phyloP scores from a whole-genome alignment of 2,797 vertebrate species.

The Lagodon rhomboides region DNA sequence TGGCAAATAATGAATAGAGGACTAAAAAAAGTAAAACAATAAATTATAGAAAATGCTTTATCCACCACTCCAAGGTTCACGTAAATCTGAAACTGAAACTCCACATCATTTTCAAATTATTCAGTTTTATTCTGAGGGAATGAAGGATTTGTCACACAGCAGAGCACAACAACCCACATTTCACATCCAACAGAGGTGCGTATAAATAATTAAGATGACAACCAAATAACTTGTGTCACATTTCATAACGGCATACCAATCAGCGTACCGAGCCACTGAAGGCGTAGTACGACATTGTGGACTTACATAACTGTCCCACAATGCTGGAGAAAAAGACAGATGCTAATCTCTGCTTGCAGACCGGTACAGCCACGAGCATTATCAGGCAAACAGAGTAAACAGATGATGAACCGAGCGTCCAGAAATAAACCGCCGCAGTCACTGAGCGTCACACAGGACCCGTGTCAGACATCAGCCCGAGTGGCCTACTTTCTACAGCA shows the following conservation, averaged over 20 bases:
- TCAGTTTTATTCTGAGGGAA: conserved; percentile 62
- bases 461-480: conserved; percentile 51
- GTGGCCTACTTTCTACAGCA: conserved; percentile 65
- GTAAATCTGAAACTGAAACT: conserved; percentile 37
- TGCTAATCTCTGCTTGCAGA: conserved; percentile 53
- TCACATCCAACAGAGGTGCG: conserved; percentile 64
- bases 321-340: conserved; percentile 44
- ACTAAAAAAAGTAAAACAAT: conserved; percentile 60
- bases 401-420: conserved; percentile 42
- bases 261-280: conserved; percentile 24
- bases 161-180: conserved; percentile 75
- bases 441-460: conserved; percentile 36
- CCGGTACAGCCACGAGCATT: conserved; percentile 29
- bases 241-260: conserved; percentile 64
- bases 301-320: conserved; percentile 61
- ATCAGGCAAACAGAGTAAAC: conserved; percentile 42
- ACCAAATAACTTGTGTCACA: conserved; percentile 75
- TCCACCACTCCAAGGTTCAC: conserved; percentile 48
- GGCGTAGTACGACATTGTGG: conserved; percentile 21
- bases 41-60: conserved; percentile 72
- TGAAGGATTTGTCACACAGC: conserved; percentile 54
- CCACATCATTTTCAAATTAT: conserved; percentile 50
- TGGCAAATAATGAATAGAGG: conserved; percentile 70
- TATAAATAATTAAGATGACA: conserved; percentile 80
- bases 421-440: conserved; percentile 54